Percentiles rank a stretch among this genome's conserved stretches.
Conservation (phyloP, 2,888 invertebrate genomes). For the Oasisia sp. region DNA sequence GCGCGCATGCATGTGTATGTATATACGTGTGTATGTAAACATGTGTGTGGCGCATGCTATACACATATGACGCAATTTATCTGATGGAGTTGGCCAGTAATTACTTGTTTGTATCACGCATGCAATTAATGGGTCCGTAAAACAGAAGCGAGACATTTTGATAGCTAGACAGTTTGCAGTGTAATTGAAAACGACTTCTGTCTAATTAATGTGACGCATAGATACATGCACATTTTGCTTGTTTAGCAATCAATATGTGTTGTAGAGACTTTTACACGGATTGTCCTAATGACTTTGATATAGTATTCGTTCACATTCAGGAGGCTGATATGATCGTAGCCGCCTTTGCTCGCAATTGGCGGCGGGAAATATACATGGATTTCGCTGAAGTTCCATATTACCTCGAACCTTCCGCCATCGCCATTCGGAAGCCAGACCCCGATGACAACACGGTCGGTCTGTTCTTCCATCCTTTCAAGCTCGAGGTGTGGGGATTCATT, state of each 20-base stretch:
- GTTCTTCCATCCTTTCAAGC: not conserved
- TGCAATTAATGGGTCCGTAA: too few relatives aligned
- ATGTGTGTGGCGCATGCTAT: too few relatives aligned
- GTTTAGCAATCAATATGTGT: too few relatives aligned
- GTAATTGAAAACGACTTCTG: too few relatives aligned
- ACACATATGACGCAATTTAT: too few relatives aligned
- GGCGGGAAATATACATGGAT: not conserved
- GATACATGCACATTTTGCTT: not conserved
- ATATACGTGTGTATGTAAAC: not conserved
- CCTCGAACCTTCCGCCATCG: not conserved
- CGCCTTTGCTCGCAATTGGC: not conserved
- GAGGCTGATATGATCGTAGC: not conserved
- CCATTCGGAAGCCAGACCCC: not conserved
- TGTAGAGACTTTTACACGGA: not conserved
- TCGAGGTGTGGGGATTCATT: not conserved
- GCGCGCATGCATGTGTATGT: too few relatives aligned
- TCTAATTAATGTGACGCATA: too few relatives aligned
- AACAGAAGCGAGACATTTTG: too few relatives aligned
- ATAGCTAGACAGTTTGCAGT: too few relatives aligned
- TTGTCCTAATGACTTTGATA: not conserved
- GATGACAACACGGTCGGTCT: not conserved
- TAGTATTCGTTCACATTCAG: not conserved
- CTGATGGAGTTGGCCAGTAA: too few relatives aligned
- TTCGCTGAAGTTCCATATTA: constrained; percentile 17
- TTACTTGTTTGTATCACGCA: too few relatives aligned